Evolutionary conservation across 2,888 invertebrate genomes (phyloP).

Genomic region (Seladonia tumulorum): DNA sequence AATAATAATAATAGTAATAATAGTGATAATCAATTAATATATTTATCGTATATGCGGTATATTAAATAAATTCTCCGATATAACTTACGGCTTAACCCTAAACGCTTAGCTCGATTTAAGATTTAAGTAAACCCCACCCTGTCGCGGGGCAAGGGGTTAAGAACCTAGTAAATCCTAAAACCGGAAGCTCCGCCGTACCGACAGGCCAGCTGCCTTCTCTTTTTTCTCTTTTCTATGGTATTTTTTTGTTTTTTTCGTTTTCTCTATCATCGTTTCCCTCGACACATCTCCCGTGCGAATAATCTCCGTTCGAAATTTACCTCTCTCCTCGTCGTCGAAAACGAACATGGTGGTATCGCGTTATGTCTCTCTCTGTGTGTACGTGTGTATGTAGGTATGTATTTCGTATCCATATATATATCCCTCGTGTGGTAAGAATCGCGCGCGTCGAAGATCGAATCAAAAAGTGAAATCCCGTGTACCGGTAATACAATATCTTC

Average conservation of each 20-base stretch:
- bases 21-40: slow-evolving; percentile 57
- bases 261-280: slow-evolving; percentile 39
- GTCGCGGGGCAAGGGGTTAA: slow-evolving; percentile 72
- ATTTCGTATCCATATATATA: neutral
- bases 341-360: neutral
- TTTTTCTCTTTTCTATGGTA: slow-evolving; percentile 54
- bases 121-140: slow-evolving; percentile 75
- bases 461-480: neutral
- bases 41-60: slow-evolving; percentile 65
- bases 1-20: slow-evolving; percentile 52
- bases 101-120: slow-evolving; percentile 74
- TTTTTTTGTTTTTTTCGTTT: slow-evolving; percentile 12
- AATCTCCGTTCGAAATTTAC: neutral
- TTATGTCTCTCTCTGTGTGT: neutral
- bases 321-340: neutral
- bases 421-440: neutral
- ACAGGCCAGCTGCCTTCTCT: slow-evolving; percentile 81
- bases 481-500: neutral
- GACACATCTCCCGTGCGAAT: neutral
- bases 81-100: slow-evolving; percentile 74
- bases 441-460: slow-evolving; percentile 2
- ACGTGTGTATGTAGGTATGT: neutral
- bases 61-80: slow-evolving; percentile 75
- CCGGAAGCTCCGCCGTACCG: slow-evolving; percentile 79
- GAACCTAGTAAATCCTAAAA: slow-evolving; percentile 80